Evolutionary conservation across 2,888 invertebrate species (phyloP), one percentile per base, ranked within the genome.

Genomic region (Shargacucullia verbasci): DNA sequence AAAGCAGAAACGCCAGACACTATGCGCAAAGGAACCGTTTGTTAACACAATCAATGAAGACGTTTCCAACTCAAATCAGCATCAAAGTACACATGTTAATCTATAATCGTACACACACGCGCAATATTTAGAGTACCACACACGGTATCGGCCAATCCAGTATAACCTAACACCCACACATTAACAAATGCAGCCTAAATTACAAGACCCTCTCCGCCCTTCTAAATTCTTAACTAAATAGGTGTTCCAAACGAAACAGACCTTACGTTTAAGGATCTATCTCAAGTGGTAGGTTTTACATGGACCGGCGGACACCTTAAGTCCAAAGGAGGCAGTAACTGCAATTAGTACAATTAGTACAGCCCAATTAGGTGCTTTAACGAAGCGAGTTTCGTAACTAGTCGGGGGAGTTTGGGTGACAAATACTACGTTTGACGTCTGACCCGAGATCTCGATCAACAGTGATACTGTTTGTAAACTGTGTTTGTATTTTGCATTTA

Each of bases 301-400:
- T 69, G 48, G 49, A 63, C 56, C 53, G 44, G 55, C 83, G 86
- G 86, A 86, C 87, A 89, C 88, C 90, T 90, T 87, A 81, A 86
- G 89, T 89, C 88, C 86, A 88, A 91, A 87, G 87, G 85, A 87
- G 84, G 86, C 81, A 82, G 86, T 81, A 76, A 79, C 81, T 82
- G 89, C 88, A 90, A 90, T 90, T 88, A 90, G 86, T 80, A 89
- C 88, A 90, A 90, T 91, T 90, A 91, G 88, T 80, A 81, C 83
- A 85, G 87, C 86, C 89, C 90, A 91, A 91, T 91, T 91, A 91
- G 90, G 80, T 89, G 88, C 86, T 88, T 87, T 91, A 91, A 90
- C 90, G 91, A 91, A 90, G 88, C 90, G 82, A 88, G 87, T 88
- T 88, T 84, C 79, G 83, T 79, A 86, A 88, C 85, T 85, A 83